A percentile compares a stretch with the other conserved stretches of the same genome.
phyloP scores from a whole-genome alignment of 2,888 invertebrate genomes.

The Cordilura impudica region DNA sequence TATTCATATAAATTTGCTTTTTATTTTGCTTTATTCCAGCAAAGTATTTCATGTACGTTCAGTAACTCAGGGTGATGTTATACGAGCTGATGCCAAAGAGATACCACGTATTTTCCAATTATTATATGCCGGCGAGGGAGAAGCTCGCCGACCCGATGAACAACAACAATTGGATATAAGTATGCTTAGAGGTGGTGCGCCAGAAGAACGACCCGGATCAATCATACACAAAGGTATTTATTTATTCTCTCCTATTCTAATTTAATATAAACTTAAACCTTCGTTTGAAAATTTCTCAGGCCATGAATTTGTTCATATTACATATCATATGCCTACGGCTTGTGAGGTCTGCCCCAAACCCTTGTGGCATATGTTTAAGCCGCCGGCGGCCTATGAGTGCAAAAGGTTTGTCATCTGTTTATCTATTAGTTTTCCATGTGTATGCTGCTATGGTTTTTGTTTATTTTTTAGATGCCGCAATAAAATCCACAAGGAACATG shows the following conservation, averaged over 20 bases:
- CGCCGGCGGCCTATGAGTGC: slow-evolving; percentile 98
- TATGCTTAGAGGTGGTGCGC: slow-evolving; percentile 78
- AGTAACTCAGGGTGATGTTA: slow-evolving; percentile 99
- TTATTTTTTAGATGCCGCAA: slow-evolving; percentile 91
- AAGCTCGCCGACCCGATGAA: slow-evolving; percentile 88
- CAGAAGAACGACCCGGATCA: slow-evolving; percentile 77
- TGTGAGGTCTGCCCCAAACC: slow-evolving; percentile 99
- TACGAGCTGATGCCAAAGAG: slow-evolving; percentile 98
- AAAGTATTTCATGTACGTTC: slow-evolving; percentile 99
- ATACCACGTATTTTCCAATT: slow-evolving; percentile 99
- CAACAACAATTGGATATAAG: slow-evolving; percentile 81
- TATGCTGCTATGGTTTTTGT: slow-evolving; percentile 10
- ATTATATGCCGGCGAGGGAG: slow-evolving; percentile 97
- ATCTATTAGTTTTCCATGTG: neutral
- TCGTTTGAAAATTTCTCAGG: slow-evolving; percentile 78
- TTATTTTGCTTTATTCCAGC: slow-evolving; percentile 80
- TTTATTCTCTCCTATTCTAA: too few species aligned
- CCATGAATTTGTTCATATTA: slow-evolving; percentile 97
- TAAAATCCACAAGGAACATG: slow-evolving; percentile 98
- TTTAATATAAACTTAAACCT: neutral
- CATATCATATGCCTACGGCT: slow-evolving; percentile 98
- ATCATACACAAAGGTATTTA: slow-evolving; percentile 76
- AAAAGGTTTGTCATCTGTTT: slow-evolving; percentile 80
- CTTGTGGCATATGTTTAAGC: slow-evolving; percentile 98
- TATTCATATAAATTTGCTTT: too few species aligned